These are phyloP conservation scores for Protonibea diacanthus DNA, from an alignment of 2,797 vertebrate species.

Conservation along the genomic window DNA sequence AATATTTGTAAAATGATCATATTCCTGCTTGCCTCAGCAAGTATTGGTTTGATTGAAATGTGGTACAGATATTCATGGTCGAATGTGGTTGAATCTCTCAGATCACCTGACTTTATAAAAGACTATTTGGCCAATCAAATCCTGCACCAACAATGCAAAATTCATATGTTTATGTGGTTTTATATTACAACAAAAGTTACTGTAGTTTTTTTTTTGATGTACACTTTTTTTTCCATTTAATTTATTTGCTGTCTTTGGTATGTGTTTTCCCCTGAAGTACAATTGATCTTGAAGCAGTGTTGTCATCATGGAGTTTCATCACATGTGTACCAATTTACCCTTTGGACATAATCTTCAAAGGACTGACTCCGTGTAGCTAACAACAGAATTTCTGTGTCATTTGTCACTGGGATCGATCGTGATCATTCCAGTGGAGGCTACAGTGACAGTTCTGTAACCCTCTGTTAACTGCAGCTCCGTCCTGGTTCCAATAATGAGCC, in stretches of 20 bases:
- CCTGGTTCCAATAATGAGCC: slow-evolving; percentile 59
- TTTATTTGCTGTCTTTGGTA: not conserved
- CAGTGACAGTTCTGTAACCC: slow-evolving; percentile 36
- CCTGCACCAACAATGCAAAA: not conserved
- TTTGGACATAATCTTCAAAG: slow-evolving; percentile 59
- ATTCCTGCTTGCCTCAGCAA: not conserved
- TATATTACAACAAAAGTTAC: not conserved
- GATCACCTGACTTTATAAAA: not conserved
- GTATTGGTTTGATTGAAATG: not conserved
- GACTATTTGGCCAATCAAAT: not conserved
- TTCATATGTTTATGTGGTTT: not conserved
- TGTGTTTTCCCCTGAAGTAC: not conserved
- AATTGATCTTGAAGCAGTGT: slow-evolving; percentile 12
- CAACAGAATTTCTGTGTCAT: slow-evolving; percentile 51
- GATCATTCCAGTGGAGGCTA: slow-evolving; percentile 44
- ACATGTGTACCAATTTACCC: slow-evolving; percentile 43
- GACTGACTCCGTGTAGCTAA: not conserved
- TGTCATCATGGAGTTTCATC: slow-evolving; percentile 7
- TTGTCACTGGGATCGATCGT: slow-evolving; percentile 55
- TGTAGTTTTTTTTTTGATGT: not conserved
- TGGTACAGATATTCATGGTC: not conserved
- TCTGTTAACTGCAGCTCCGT: slow-evolving; percentile 30
- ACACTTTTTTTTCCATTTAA: not conserved
- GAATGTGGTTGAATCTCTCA: not conserved
- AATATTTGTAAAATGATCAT: not conserved